A percentile compares a stretch with the other conserved stretches of the same genome.
These are phyloP conservation scores for Caenorhabditis angaria DNA, from an alignment of 2,888 invertebrate species.

Conservation along the genomic window DNA sequence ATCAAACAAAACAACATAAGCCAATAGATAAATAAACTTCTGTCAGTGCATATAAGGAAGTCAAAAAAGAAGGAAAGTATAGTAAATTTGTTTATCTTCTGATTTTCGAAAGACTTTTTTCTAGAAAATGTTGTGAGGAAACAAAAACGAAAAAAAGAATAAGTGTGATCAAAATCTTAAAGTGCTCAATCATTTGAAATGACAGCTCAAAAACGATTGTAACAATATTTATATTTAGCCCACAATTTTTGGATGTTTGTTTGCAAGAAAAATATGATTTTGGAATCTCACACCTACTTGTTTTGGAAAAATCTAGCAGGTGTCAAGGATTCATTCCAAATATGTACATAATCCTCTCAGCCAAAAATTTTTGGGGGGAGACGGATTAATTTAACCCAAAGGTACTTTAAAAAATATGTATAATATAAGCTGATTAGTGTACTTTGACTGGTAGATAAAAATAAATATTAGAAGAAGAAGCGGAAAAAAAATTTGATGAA, in stretches of 20 bases:
- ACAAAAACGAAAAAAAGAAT: constrained; percentile 4
- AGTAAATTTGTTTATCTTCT: not conserved
- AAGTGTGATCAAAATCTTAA: constrained; percentile 42
- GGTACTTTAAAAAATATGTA: constrained; percentile 7
- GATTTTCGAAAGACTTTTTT: constrained; percentile 7
- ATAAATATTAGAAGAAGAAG: constrained; percentile 8
- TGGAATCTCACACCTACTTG: constrained; percentile 14
- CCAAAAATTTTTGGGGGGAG: not conserved
- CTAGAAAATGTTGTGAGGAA: constrained; percentile 1
- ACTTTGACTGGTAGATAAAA: constrained; percentile 7
- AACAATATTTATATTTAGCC: constrained; percentile 43
- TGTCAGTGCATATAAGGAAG: constrained; percentile 4
- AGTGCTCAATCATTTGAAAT: constrained; percentile 48
- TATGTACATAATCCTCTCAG: not conserved
- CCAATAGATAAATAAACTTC: constrained; percentile 38
- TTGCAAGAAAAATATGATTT: not conserved
- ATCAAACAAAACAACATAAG: constrained; percentile 46
- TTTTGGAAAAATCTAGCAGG: constrained; percentile 34
- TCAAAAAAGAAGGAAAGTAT: constrained; percentile 1
- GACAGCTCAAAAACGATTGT: constrained; percentile 42
- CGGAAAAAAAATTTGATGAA: not conserved
- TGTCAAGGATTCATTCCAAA: constrained; percentile 13
- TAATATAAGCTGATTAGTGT: constrained; percentile 9
- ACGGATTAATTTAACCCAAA: not conserved
- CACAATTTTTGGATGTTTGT: constrained; percentile 1